Evolutionary conservation across 1,140 invertebrate genomes (phyloP).

Genomic region (Caligus rogercresseyi): DNA sequence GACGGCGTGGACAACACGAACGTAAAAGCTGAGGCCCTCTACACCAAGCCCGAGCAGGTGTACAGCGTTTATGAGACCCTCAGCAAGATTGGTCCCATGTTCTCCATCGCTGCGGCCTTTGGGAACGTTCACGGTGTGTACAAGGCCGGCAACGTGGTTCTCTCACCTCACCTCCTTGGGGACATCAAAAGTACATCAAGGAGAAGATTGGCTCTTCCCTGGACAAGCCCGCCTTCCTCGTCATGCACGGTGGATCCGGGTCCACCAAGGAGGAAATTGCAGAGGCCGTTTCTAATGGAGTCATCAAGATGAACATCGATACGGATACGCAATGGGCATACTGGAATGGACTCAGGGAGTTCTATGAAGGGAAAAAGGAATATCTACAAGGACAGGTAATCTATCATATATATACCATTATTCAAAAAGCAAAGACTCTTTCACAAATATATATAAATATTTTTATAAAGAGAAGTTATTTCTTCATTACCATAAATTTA

Average conservation of each 20-base stretch:
- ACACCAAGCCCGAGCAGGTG: slow-evolving; percentile 19
- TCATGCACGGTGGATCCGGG: slow-evolving; percentile 19
- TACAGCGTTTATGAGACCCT: slow-evolving; percentile 13
- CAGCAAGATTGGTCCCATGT: slow-evolving; percentile 18
- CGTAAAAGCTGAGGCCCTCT: slow-evolving; percentile 18
- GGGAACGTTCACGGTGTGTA: slow-evolving; percentile 20
- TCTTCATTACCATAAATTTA: too few species aligned
- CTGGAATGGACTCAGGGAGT: slow-evolving; percentile 15
- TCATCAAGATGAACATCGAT: slow-evolving; percentile 21
- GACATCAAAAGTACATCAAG: slow-evolving; percentile 18
- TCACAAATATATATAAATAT: too few species aligned
- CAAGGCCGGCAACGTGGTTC: slow-evolving; percentile 18
- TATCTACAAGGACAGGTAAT: slow-evolving; percentile 19
- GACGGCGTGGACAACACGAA: slow-evolving; percentile 19
- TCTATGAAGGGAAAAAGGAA: slow-evolving; percentile 17
- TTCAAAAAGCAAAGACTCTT: too few species aligned
- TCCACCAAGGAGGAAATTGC: slow-evolving; percentile 17
- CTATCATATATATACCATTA: slow-evolving; percentile 3
- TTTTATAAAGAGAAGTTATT: too few species aligned
- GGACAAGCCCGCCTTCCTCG: slow-evolving; percentile 16
- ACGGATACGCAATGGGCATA: slow-evolving; percentile 20
- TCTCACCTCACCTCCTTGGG: slow-evolving; percentile 14
- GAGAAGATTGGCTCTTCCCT: slow-evolving; percentile 4
- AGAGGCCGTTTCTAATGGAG: slow-evolving; percentile 13
- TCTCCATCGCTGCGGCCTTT: slow-evolving; percentile 20